phyloP scores from a whole-genome alignment of 1,140 invertebrate species.

The Atta colombica region DNA sequence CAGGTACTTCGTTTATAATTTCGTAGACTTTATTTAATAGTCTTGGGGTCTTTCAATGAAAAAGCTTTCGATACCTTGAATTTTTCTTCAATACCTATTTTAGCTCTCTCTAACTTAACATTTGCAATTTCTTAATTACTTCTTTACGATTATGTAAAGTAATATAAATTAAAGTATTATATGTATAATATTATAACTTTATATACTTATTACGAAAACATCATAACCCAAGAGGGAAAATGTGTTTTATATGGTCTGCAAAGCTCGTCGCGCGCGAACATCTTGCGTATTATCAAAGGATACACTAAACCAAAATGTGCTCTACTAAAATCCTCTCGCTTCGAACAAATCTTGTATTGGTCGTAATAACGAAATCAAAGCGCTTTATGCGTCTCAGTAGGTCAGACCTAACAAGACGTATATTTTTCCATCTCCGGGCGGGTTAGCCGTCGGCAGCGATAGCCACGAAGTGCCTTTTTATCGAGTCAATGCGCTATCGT shows the following conservation, averaged over 20 bases:
- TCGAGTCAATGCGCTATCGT: constrained; percentile 77
- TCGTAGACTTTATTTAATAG: neutral
- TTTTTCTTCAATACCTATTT: neutral
- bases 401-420: constrained; percentile 70
- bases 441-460: constrained; percentile 70
- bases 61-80: neutral
- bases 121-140: neutral
- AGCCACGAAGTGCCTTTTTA: constrained; percentile 79
- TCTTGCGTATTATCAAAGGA: constrained; percentile 2
- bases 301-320: constrained; percentile 42
- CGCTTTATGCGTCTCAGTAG: constrained; percentile 6
- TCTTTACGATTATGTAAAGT: neutral
- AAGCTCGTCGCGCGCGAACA: neutral
- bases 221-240: neutral
- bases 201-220: neutral
- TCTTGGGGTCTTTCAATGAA: neutral
- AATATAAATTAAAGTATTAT: constrained; percentile 14
- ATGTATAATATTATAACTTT: neutral
- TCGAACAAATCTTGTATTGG: constrained; percentile 29
- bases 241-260: neutral
- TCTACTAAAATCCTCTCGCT: constrained; percentile 34
- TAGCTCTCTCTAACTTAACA: neutral
- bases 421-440: constrained; percentile 63
- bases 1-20: neutral
- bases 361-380: constrained; percentile 55